Conservation (phyloP, 2,888 invertebrate genomes). For the Dioctria linearis region DNA sequence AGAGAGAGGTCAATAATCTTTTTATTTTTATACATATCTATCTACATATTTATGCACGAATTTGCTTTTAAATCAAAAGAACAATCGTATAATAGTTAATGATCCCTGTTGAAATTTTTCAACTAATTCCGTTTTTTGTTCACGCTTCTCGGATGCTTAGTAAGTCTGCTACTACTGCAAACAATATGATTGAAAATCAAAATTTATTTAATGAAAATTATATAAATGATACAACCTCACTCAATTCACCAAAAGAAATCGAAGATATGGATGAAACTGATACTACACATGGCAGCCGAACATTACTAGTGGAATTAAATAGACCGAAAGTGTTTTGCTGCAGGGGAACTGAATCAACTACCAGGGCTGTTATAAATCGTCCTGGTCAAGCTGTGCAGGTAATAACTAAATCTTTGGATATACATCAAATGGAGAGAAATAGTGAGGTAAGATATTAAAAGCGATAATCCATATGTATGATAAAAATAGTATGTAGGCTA, state of each 20-base stretch:
- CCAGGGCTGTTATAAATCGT: conserved; percentile 64
- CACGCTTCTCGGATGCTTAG: conserved; percentile 46
- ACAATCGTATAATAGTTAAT: conserved; percentile 11
- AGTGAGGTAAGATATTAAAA: conserved; percentile 18
- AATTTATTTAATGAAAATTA: conserved; percentile 71
- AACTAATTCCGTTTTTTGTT: conserved; percentile 50
- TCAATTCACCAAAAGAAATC: conserved; percentile 60
- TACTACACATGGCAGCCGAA: conserved; percentile 68
- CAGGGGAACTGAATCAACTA: conserved; percentile 55
- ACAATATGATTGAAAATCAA: conserved; percentile 24
- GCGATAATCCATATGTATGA: too few relatives aligned
- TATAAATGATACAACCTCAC: conserved; percentile 71
- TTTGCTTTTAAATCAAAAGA: neutral
- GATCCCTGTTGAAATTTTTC: conserved; percentile 19
- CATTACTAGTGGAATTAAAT: conserved; percentile 66
- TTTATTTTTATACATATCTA: conserved; percentile 10
- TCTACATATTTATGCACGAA: conserved; percentile 34
- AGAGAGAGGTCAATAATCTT: neutral
- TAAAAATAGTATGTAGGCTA: too few relatives aligned
- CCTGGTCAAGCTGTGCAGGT: conserved; percentile 85
- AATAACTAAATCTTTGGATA: conserved; percentile 71
- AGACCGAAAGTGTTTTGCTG: conserved; percentile 69
- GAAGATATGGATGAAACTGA: conserved; percentile 69
- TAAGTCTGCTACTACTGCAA: conserved; percentile 61
- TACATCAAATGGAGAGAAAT: conserved; percentile 34